A percentile compares a stretch with the other conserved stretches of the same genome.
phyloP scores from a whole-genome alignment of 2,113 vertebrate species.

The Lonchura striata region DNA sequence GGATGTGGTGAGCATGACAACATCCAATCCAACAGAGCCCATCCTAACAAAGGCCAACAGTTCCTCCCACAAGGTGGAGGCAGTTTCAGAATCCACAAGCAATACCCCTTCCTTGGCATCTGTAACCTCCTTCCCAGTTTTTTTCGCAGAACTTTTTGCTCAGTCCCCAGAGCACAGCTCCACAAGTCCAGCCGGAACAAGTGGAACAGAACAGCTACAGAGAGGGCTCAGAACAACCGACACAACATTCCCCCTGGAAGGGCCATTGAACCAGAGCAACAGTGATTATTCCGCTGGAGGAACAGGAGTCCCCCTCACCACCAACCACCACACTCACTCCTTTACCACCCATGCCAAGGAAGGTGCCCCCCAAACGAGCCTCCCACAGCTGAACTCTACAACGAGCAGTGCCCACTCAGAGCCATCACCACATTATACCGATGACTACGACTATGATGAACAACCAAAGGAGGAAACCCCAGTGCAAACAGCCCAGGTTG shows the following conservation, averaged over 20 bases:
- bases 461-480: not conserved
- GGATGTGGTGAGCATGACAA: fast-evolving
- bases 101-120: not conserved
- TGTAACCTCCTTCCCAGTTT: not conserved
- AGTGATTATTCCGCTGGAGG: not conserved
- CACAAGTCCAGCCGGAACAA: not conserved
- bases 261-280: not conserved
- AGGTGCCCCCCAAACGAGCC: not conserved
- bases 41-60: not conserved
- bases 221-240: not conserved
- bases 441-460: constrained; percentile 41
- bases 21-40: not conserved
- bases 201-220: not conserved
- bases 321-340: not conserved
- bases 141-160: not conserved
- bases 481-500: not conserved
- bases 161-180: not conserved
- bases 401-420: not conserved
- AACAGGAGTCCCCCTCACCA: not conserved
- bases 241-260: fast-evolving
- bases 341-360: not conserved
- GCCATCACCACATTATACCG: not conserved
- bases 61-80: not conserved
- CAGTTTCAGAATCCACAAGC: not conserved
- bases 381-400: not conserved